Evolutionary conservation across 1,140 invertebrate species (phyloP), one percentile per base, ranked within the genome.

Genomic region (Apis cerana): DNA sequence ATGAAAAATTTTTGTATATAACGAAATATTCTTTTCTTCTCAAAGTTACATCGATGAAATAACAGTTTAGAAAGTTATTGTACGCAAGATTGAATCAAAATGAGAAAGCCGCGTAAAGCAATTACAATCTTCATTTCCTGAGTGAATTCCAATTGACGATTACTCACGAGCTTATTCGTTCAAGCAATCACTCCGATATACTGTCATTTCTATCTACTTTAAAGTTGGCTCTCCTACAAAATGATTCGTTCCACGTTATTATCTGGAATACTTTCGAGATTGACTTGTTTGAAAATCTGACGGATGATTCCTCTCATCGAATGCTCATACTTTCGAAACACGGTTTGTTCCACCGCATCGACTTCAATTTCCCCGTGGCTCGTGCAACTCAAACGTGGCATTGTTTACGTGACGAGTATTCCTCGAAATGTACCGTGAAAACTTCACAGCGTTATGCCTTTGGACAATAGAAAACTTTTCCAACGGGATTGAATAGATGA

Each of bases 101-200:
- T 19, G 15, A 19, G 56, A 58, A 19, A 1, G 56, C 56, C 56
- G 21, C 56, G 8, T 21, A 19, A 58, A 19, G 15, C 56, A 54
- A 15, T 54, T 54, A 54, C 13, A 17, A 19, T 59, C 7, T 19
- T 59, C 58, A 19, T 19, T 61, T 12, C 61, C 23, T 33, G 48
- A 68, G 3, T n/a, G 65, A 68, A 68, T 68, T 68, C 21, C 65
- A 68, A 48, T 68, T 7, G 43, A n/a, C 43, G 19, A n/a, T 68
- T 27, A 68, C 48, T 48, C 69, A 54, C 48, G 50, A 11, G n/a
- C 33, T 33, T 43, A 12, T 21, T n/a, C 11, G 19, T 33, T 2
- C 8, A 21, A 48, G 19, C 65, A 21, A 67, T 19, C n/a, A 19
- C 21, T 13, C 27, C 21, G 0, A 13, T 1, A 4, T 11, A 33